phyloP scores from a whole-genome alignment of 1,140 invertebrate genomes.

The Sweltsa coloradensis region DNA sequence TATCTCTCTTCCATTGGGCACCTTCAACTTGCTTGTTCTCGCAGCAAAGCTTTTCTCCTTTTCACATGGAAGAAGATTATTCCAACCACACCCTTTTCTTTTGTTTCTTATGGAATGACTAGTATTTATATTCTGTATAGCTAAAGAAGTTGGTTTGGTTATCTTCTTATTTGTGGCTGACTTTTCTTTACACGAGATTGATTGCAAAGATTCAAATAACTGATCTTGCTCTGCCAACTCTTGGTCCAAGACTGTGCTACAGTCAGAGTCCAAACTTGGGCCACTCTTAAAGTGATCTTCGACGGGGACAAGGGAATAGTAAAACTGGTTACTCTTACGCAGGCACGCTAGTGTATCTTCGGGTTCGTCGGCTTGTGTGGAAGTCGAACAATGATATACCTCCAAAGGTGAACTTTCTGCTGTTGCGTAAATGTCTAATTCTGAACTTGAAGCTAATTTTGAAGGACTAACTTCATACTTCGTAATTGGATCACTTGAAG shows the following conservation, averaged over 20 bases:
- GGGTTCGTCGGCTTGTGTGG: not conserved
- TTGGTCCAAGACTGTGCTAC: conserved; percentile 15
- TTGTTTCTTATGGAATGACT: conserved; percentile 9
- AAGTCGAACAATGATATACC: not conserved
- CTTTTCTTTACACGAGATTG: conserved; percentile 18
- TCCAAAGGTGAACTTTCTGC: conserved; percentile 11
- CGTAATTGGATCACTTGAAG: not conserved
- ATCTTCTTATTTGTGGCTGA: conserved; percentile 10
- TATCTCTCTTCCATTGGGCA: not conserved
- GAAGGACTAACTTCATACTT: not conserved
- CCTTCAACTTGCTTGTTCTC: not conserved
- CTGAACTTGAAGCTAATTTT: conserved; percentile 9
- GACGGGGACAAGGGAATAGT: conserved; percentile 21
- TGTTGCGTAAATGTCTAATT: conserved; percentile 11
- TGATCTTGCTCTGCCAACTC: conserved; percentile 24
- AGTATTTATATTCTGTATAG: conserved; percentile 1
- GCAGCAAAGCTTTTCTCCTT: conserved; percentile 1
- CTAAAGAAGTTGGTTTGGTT: conserved; percentile 13
- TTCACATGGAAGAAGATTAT: not conserved
- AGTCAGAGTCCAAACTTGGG: not conserved
- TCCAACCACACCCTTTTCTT: conserved; percentile 1
- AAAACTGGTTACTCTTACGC: conserved; percentile 11
- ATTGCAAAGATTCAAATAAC: conserved; percentile 21
- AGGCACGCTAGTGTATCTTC: not conserved
- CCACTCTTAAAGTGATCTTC: conserved; percentile 16